Conservation (phyloP, 2,888 invertebrate genomes). For the Camponotus fellah region DNA sequence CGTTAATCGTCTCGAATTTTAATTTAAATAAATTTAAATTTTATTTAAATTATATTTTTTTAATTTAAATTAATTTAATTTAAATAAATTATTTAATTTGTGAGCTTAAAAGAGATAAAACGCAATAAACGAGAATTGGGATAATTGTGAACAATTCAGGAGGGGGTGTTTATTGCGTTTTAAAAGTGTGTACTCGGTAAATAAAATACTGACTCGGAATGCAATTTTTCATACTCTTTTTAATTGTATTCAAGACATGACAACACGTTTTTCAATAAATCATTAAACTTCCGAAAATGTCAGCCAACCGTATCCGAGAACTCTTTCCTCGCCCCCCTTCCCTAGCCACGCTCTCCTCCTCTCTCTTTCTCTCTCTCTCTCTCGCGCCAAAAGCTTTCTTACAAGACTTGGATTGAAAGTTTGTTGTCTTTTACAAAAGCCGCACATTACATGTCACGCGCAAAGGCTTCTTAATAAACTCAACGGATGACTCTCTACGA, state of each 20-base stretch:
- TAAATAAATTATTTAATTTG: no score
- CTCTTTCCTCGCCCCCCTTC: conserved; percentile 39
- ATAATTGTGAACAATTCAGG: not conserved
- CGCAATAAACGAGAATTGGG: no score
- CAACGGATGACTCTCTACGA: conserved; percentile 73
- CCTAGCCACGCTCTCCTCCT: not conserved
- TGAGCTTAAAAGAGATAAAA: no score
- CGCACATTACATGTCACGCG: conserved; percentile 55
- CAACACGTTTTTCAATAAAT: conserved; percentile 83
- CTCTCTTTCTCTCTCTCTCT: conserved; percentile 29
- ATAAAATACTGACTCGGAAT: conserved; percentile 16
- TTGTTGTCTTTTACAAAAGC: conserved; percentile 68
- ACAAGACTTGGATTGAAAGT: conserved; percentile 67
- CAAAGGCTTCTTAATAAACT: conserved; percentile 60
- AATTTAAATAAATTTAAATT: no score
- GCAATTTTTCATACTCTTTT: conserved; percentile 70
- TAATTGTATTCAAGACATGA: conserved; percentile 82
- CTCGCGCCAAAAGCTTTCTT: conserved; percentile 73
- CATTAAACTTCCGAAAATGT: conserved; percentile 81
- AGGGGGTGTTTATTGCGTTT: not conserved
- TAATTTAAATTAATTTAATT: no score
- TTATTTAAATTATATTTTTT: no score
- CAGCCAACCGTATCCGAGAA: conserved; percentile 78
- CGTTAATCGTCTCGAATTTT: no score
- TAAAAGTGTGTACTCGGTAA: not conserved